Percentiles rank a stretch among this genome's conserved stretches.
Conservation (phyloP, 2,797 vertebrate genomes). For the Aselliscus stoliczkanus region DNA sequence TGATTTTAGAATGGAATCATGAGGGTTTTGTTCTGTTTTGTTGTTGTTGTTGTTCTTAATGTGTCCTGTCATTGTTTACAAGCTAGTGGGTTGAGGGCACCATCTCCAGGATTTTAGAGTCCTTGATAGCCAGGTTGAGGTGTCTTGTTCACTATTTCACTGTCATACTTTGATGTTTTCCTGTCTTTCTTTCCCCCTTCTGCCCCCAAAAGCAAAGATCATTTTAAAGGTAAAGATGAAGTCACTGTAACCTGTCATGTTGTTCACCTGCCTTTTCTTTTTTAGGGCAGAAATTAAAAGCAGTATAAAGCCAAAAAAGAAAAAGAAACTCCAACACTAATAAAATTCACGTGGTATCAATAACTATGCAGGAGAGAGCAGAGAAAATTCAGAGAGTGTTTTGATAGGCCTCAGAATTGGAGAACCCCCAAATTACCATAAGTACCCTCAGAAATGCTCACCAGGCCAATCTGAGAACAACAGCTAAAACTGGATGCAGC, state of each 20-base stretch:
- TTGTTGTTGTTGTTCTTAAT: background rate
- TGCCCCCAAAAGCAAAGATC: slow-evolving; percentile 52
- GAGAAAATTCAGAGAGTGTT: background rate
- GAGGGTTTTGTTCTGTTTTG: slow-evolving; percentile 59
- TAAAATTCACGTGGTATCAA: no score
- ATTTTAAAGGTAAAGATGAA: slow-evolving; percentile 74
- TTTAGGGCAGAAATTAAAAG: slow-evolving; percentile 78
- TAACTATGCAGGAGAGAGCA: background rate
- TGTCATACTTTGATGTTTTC: slow-evolving; percentile 47
- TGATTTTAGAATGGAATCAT: slow-evolving; percentile 79
- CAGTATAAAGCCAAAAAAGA: slow-evolving; percentile 71
- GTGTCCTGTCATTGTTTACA: slow-evolving; percentile 77
- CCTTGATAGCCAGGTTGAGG: slow-evolving; percentile 40
- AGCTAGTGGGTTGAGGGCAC: slow-evolving; percentile 49
- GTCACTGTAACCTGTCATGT: slow-evolving; percentile 73
- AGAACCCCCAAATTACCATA: background rate
- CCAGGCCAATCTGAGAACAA: background rate
- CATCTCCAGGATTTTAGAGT: slow-evolving; percentile 57
- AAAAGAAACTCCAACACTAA: background rate
- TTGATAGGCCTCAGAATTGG: background rate
- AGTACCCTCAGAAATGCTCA: background rate
- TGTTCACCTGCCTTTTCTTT: slow-evolving; percentile 66
- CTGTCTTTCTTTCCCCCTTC: slow-evolving; percentile 14
- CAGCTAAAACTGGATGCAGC: background rate
- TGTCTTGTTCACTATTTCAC: slow-evolving; percentile 64